phyloP scores from a whole-genome alignment of 2,113 vertebrate genomes.

The Eptesicus fuscus region DNA sequence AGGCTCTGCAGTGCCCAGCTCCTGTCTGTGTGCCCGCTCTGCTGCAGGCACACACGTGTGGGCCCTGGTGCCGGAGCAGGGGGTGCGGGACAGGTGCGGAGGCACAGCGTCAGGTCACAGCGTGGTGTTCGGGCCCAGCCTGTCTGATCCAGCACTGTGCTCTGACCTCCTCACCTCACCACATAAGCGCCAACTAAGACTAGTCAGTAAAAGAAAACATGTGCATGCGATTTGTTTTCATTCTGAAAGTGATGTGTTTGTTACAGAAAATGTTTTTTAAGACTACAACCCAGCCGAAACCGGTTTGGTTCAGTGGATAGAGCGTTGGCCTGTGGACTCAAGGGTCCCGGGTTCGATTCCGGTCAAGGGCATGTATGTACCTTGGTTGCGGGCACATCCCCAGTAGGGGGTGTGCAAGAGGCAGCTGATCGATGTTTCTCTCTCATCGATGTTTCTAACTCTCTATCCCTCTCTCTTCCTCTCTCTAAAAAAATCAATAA shows the following conservation, averaged over 20 bases:
- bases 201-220: neutral
- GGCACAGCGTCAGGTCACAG: neutral
- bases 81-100: neutral
- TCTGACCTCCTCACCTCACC: neutral
- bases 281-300: neutral
- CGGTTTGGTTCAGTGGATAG: too few species aligned
- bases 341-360: too few species aligned
- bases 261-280: constrained; percentile 11
- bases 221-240: neutral
- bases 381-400: too few species aligned
- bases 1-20: too few species aligned
- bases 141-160: neutral
- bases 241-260: neutral
- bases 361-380: too few species aligned
- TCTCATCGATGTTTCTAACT: too few species aligned
- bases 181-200: neutral
- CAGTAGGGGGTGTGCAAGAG: too few species aligned
- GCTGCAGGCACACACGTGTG: too few species aligned
- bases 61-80: neutral
- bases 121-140: neutral
- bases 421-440: too few species aligned
- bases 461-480: too few species aligned
- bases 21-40: neutral
- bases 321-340: too few species aligned
- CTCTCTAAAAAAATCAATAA: too few species aligned